Conservation (phyloP, 2,888 invertebrate genomes). For the Syritta pipiens region DNA sequence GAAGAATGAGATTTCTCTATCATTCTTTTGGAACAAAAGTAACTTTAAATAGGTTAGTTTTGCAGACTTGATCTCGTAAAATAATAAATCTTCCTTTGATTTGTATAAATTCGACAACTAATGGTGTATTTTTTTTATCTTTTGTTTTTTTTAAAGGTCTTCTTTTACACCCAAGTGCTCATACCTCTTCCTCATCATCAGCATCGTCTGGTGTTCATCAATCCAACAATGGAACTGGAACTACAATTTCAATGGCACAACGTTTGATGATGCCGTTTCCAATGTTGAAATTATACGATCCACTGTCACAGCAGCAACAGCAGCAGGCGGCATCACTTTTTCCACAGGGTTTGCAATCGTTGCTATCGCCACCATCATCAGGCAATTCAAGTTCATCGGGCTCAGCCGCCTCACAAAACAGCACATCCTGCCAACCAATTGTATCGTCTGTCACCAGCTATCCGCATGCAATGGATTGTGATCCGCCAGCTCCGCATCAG, state of each 20-base stretch:
- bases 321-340: slow-evolving; percentile 71
- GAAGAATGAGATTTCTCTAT: no score
- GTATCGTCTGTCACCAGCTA: slow-evolving; percentile 75
- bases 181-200: slow-evolving; percentile 72
- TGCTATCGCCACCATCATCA: slow-evolving; percentile 72
- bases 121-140: neutral
- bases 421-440: slow-evolving; percentile 64
- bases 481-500: slow-evolving; percentile 82
- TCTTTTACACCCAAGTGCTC: slow-evolving; percentile 74
- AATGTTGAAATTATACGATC: slow-evolving; percentile 71
- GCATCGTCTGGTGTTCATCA: slow-evolving; percentile 71
- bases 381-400: slow-evolving; percentile 68
- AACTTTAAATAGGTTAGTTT: no score
- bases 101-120: no score
- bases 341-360: slow-evolving; percentile 73
- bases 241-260: slow-evolving; percentile 57
- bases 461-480: slow-evolving; percentile 88
- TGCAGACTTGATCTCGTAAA: no score
- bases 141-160: slow-evolving; percentile 72
- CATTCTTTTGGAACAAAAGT: no score
- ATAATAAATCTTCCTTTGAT: neutral
- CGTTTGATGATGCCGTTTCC: slow-evolving; percentile 72
- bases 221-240: slow-evolving; percentile 74
- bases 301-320: slow-evolving; percentile 71
- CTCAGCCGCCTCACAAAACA: slow-evolving; percentile 62